Base-by-base conservation (phyloP, 2,797 vertebrate genomes). In the Crocodylus rhombifer region DNA sequence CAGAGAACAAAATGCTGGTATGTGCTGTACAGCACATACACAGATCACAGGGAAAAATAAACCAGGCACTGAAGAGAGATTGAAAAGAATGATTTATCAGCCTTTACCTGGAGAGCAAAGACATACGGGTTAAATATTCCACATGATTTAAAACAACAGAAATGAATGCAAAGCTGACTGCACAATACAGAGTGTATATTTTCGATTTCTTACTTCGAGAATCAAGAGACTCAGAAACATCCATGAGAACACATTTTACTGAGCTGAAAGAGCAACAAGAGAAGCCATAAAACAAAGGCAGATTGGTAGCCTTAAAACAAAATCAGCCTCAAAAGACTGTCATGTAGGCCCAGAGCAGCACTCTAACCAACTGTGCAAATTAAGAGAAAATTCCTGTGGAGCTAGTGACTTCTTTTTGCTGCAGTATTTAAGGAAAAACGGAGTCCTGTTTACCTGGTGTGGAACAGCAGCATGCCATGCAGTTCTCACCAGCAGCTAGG, bases 221-320 rank as follows among this genome's bases (percentile, higher is more conserved):
- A 3, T n/a, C 76, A 88, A 86, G n/a, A 83, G 56, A 83, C 84
- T 94, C 81, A 88, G 91, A 90, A 89, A 77, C 77, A 84, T 57
- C 80, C 82, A 62, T 14, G 75, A 80, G 84, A 88, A 93, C 9
- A 60, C 56, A 30, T 91, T 90, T 88, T 51, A 77, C 89, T 84
- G 80, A 80, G 91, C 89, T 80, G 88, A 82, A 86, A 86, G 82
- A 89, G 90, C 86, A 86, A 91, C 91, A 84, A 82, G 87, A 90
- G 63, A 86, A 96, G 80, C 91, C 82, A 84, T 69, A 88, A 93
- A 92, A 64, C 92, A 90, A 92, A 91, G 80, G 87, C 81, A 91
- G 87, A 89, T 74, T 14, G 84, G 86, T 86, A 79, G 73, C 86
- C 79, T 67, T 21, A 74, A 82, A 92, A 86, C 76, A 94, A n/a